Percentiles rank a stretch among this genome's conserved stretches.
Conservation (phyloP, 2,113 vertebrate species). For the Hystrix brachyura region DNA sequence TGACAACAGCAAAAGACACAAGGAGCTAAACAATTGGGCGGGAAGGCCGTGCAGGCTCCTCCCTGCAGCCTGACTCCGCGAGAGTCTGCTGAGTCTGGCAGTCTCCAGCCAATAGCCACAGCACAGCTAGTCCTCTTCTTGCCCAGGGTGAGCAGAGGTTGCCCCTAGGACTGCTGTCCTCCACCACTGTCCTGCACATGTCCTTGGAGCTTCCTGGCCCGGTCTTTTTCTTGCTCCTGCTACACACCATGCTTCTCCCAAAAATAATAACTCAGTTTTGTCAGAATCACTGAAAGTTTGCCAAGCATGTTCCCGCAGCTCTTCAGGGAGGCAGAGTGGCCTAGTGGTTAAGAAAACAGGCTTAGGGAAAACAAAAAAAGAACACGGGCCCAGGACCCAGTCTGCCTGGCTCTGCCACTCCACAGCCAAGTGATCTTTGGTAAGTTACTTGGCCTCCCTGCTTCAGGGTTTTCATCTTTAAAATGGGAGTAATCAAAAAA, state of each 20-base stretch:
- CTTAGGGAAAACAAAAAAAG: background rate
- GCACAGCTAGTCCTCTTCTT: background rate
- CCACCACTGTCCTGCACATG: background rate
- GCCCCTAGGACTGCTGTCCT: background rate
- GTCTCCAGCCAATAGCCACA: background rate
- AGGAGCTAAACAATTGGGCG: background rate
- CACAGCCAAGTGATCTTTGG: background rate
- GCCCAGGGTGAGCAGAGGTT: background rate
- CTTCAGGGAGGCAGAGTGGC: background rate
- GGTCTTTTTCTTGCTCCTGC: constrained; percentile 22
- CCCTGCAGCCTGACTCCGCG: background rate
- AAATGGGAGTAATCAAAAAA: constrained; percentile 3
- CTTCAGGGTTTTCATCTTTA: constrained; percentile 33
- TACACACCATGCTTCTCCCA: background rate
- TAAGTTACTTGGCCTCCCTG: background rate
- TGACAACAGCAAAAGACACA: background rate
- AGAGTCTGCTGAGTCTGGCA: background rate
- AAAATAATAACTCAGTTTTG: constrained; percentile 32
- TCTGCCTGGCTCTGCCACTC: constrained; percentile 15
- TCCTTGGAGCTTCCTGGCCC: background rate
- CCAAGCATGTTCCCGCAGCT: background rate
- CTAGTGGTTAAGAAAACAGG: constrained; percentile 37
- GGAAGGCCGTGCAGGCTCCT: background rate
- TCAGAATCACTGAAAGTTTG: constrained; percentile 46
- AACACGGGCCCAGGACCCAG: background rate